A percentile compares a stretch with the other conserved stretches of the same genome.
Evolutionary conservation across 2,888 invertebrate genomes (phyloP).

Genomic region (Clepsis dumicolana): DNA sequence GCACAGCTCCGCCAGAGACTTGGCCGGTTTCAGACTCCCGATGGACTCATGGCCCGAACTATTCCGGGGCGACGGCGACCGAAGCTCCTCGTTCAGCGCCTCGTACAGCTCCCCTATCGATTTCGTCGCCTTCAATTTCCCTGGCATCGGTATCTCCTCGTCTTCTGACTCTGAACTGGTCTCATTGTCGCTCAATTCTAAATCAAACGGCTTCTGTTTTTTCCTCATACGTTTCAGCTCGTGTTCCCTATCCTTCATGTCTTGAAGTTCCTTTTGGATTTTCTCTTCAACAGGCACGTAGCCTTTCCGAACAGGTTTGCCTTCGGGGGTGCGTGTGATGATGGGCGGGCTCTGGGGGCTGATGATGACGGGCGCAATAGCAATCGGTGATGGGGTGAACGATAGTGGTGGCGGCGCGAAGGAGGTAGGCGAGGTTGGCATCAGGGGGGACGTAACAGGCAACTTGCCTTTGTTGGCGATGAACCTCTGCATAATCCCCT

Average conservation of each 20-base stretch:
- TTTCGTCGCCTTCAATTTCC: slow-evolving; percentile 87
- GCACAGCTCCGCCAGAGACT: slow-evolving; percentile 89
- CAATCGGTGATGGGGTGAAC: slow-evolving; percentile 65
- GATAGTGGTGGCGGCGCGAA: slow-evolving; percentile 64
- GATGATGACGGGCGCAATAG: slow-evolving; percentile 54
- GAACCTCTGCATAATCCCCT: slow-evolving; percentile 94
- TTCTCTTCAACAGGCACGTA: slow-evolving; percentile 95
- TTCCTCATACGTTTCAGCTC: slow-evolving; percentile 91
- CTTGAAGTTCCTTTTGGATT: slow-evolving; percentile 94
- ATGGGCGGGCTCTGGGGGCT: slow-evolving; percentile 68
- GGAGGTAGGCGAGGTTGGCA: slow-evolving; percentile 61
- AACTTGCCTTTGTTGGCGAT: slow-evolving; percentile 92
- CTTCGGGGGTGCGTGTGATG: slow-evolving; percentile 86
- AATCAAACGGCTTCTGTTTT: slow-evolving; percentile 87
- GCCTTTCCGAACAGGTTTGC: slow-evolving; percentile 90
- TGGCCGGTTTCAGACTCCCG: slow-evolving; percentile 87
- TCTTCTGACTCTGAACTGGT: slow-evolving; percentile 85
- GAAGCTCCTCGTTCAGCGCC: slow-evolving; percentile 79
- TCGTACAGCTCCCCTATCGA: slow-evolving; percentile 90
- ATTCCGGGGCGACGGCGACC: slow-evolving; percentile 79
- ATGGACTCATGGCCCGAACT: slow-evolving; percentile 78
- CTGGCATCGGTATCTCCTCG: slow-evolving; percentile 86
- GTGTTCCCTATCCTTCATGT: slow-evolving; percentile 93
- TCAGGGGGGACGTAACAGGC: slow-evolving; percentile 64
- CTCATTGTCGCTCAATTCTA: slow-evolving; percentile 87